phyloP scores from a whole-genome alignment of 2,888 invertebrate species.

The Pristionchus mayeri region DNA sequence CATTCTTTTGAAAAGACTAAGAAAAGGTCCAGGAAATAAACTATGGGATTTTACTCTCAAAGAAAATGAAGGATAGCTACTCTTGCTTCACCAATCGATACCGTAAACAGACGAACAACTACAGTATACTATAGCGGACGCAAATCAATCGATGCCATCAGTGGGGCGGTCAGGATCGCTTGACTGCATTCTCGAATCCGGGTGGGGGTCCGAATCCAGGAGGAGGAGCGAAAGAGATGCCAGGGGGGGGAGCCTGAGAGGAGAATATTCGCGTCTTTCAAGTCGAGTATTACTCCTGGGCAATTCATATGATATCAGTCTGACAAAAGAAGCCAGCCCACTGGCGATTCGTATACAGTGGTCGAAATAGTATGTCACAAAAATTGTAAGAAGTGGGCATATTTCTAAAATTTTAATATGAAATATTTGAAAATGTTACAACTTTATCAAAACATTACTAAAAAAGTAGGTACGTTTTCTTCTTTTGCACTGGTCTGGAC shows the following conservation, averaged over 20 bases:
- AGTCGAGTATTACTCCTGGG: too few species aligned
- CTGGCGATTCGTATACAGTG: too few species aligned
- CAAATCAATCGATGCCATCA: not conserved
- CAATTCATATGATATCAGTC: too few species aligned
- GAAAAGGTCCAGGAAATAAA: not conserved
- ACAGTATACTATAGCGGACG: not conserved
- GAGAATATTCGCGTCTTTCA: too few species aligned
- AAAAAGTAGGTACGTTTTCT: too few species aligned
- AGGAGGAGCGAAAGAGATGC: slow-evolving; percentile 30
- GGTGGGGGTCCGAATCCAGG: slow-evolving; percentile 40
- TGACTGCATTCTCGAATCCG: slow-evolving; percentile 28
- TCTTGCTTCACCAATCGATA: not conserved
- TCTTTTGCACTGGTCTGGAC: too few species aligned
- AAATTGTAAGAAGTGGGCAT: too few species aligned
- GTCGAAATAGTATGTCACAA: too few species aligned
- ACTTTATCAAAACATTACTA: too few species aligned
- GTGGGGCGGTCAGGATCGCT: slow-evolving; percentile 15
- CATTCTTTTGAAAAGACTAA: not conserved
- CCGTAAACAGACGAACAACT: not conserved
- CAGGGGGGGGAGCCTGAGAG: slow-evolving; percentile 21
- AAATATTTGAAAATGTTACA: too few species aligned
- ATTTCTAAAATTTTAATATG: too few species aligned
- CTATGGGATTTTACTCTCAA: not conserved
- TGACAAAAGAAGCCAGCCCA: too few species aligned
- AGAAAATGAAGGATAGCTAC: not conserved